Base-by-base conservation (phyloP, 2,113 vertebrate genomes). In the Grammomys dolichurus region DNA sequence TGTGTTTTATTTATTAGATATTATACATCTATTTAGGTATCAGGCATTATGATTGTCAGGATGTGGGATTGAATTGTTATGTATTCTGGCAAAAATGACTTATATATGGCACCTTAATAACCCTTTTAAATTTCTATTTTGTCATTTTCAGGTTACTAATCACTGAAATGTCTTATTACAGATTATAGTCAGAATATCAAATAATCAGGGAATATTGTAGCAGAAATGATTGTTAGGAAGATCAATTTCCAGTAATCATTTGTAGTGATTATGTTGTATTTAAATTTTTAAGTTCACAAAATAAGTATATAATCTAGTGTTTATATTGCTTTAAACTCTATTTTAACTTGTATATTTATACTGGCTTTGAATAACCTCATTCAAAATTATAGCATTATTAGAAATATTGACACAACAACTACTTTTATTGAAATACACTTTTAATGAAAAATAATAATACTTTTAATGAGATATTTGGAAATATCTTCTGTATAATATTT, bases 291-390 rank as follows among this genome's bases (percentile, higher is more conserved):
- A 78, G 3, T 51, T 75, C 77, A 33, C 16, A 89, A 90, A 93
- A 9, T 86, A 91, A 94, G 40, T 96, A 51, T 14, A 95, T 84
- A 46, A 65, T n/a, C n/a, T 17, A 89, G 63, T 36, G 48, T 20
- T 51, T 0, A 40, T 56, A 12, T 78, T 33, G 36, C 0, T 46
- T n/a, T 63, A 86, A 86, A 89, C 7, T 88, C 16, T 96, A 13
- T 9, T 72, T 48, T 89, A 46, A 1, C 58, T 48, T 91, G 56
- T 58, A 6, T 28, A 56, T 75, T 96, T 87, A 7, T 1, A 36
- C 58, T 90, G n/a, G 43, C 43, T 87, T 78, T 33, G 46, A 92
- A 56, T 0, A 16, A 90, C 7, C 4, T n/a, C 14, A 36, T 8
- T 13, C 24, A 85, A 94, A 9, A 43, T 77, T 85, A 56, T 4